A percentile compares a stretch with the other conserved stretches of the same genome.
These are phyloP conservation scores for Microvelia longipes DNA, from an alignment of 1,140 invertebrate genomes.

Conservation along the genomic window DNA sequence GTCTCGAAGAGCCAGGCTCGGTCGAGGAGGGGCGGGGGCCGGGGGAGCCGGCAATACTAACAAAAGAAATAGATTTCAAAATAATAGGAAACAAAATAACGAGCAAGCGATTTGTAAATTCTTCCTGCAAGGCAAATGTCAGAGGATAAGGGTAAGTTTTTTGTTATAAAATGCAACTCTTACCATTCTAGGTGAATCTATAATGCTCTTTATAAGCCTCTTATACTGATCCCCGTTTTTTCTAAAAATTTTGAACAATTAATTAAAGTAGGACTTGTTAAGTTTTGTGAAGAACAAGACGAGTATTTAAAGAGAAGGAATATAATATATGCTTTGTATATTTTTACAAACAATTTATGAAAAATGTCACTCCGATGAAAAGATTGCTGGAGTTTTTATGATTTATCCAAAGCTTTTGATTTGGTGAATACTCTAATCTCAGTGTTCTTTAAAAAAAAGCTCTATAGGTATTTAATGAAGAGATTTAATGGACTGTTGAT, in stretches of 20 bases:
- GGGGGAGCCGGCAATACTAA: too few relatives aligned
- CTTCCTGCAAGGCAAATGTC: conserved; percentile 11
- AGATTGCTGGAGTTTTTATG: too few relatives aligned
- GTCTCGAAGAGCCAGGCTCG: not conserved
- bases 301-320: not conserved
- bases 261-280: not conserved
- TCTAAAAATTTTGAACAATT: not conserved
- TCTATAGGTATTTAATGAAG: too few relatives aligned
- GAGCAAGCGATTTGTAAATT: conserved; percentile 5
- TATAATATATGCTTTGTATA: not conserved
- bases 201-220: not conserved
- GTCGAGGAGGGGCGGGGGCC: not conserved
- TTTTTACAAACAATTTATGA: too few relatives aligned
- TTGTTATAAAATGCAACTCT: not conserved
- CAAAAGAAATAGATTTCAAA: not conserved
- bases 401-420: too few relatives aligned
- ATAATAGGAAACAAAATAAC: not conserved
- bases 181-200: not conserved
- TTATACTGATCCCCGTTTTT: not conserved
- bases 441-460: too few relatives aligned
- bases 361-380: too few relatives aligned
- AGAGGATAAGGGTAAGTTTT: conserved; percentile 5
- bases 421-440: too few relatives aligned
- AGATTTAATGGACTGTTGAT: too few relatives aligned
- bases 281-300: not conserved